Base-by-base conservation (phyloP, 2,888 invertebrate species). In the Anorthoa munda region DNA sequence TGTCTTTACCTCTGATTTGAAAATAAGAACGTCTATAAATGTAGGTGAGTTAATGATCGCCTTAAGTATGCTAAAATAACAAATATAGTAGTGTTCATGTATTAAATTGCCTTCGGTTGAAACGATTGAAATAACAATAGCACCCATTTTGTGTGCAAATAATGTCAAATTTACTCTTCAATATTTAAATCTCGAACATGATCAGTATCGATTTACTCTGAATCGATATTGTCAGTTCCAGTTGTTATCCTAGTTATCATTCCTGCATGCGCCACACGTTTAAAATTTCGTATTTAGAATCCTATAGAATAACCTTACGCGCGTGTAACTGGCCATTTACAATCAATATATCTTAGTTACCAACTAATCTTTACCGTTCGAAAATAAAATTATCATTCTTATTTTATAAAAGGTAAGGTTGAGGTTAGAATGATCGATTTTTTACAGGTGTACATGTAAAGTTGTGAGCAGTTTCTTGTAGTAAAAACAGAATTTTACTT, bases 401-500 rank as follows among this genome's bases (percentile, higher is more conserved):
- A 65, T 66, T 0, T 0, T 12, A 2, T 50, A 45, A 15, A 3
- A 0, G 0, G 23, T 79, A 86, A 63, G 76, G 79, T 76, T 70
- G 39, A 76, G 61, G 70, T 71, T 83, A 31, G 45, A 61, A 63
- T 75, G 65, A 26, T 15, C n/a, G 1, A 17, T 17, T n/a, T 39
- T 55, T 67, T 64, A 56, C 1, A 4, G 18, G 39, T 48, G 51
- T 46, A 39, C 12, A n/a, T 4, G 3, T 71, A 76, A 69, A 59
- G 66, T 84, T 74, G 77, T 83, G 12, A 78, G 68, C 78, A 67
- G 75, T 72, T 82, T 84, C 78, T 85, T 63, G 81, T 84, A 84
- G 87, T 88, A 88, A 90, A 88, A 88, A 87, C 82, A 82, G 66
- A 76, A 87, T 89, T 90, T 89, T 81, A 90, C 88, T 88, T 92